Evolutionary conservation across 2,888 invertebrate genomes (phyloP).

Genomic region (Tenthredo livida): DNA sequence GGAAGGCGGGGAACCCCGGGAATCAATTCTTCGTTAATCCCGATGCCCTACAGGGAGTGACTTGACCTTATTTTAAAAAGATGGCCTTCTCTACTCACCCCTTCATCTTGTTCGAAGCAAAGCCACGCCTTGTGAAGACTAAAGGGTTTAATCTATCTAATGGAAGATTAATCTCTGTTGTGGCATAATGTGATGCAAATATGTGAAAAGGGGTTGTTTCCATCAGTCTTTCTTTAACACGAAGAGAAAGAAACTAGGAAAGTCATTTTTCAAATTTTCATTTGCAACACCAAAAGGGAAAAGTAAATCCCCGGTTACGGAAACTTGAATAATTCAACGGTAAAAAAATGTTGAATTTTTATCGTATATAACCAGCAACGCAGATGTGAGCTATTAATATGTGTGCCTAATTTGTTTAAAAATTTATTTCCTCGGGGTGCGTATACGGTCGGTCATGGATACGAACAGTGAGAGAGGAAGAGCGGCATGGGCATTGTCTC

Average conservation of each 20-base stretch:
- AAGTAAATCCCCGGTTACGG: neutral
- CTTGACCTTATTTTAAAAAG: slow-evolving; percentile 50
- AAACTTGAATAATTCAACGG: slow-evolving; percentile 24
- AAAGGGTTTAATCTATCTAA: slow-evolving; percentile 46
- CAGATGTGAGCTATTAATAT: neutral
- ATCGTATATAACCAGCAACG: neutral
- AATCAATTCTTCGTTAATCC: slow-evolving; percentile 49
- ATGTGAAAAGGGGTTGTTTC: neutral
- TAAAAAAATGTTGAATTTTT: neutral
- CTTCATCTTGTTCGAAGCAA: neutral
- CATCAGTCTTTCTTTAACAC: neutral
- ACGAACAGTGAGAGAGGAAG: slow-evolving; percentile 11
- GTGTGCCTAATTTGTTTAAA: slow-evolving; percentile 16
- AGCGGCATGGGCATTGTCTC: neutral
- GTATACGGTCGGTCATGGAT: neutral
- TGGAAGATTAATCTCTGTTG: slow-evolving; percentile 36
- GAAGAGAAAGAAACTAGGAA: neutral
- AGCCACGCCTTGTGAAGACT: slow-evolving; percentile 19
- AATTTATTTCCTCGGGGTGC: neutral
- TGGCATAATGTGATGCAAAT: slow-evolving; percentile 26
- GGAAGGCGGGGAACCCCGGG: slow-evolving; percentile 27
- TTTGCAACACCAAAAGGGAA: neutral
- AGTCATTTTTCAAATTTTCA: neutral
- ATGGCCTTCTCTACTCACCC: slow-evolving; percentile 15
- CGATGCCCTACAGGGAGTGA: slow-evolving; percentile 15